These are phyloP conservation scores for Hipposideros armiger DNA, from an alignment of 2,113 vertebrate genomes.

Conservation along the genomic window DNA sequence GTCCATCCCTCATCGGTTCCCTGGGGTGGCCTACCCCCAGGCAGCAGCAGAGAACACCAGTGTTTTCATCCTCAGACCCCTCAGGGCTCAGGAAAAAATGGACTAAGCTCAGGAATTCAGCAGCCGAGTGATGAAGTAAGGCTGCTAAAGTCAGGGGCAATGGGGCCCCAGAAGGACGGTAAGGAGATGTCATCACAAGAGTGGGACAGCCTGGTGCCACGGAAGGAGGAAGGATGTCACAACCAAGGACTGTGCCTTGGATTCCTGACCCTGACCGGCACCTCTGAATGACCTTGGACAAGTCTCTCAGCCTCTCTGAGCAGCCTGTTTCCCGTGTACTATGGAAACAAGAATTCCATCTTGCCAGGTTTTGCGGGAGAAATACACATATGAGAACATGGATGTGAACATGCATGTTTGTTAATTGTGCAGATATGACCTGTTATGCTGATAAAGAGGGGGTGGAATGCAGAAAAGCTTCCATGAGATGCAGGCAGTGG, in stretches of 20 bases:
- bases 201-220: accelerated
- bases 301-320: background rate
- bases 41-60: background rate
- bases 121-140: background rate
- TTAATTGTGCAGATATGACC: accelerated
- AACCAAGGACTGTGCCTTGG: accelerated
- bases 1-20: background rate
- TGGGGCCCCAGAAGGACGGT: accelerated
- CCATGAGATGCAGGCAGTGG: too few relatives aligned
- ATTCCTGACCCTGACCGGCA: background rate
- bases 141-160: background rate
- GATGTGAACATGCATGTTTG: accelerated
- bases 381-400: accelerated
- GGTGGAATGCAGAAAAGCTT: accelerated
- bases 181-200: too few relatives aligned
- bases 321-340: background rate
- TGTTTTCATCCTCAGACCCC: background rate
- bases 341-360: accelerated
- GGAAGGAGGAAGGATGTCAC: background rate
- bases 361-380: background rate
- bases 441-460: accelerated
- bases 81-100: background rate
- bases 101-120: background rate
- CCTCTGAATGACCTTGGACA: too few relatives aligned
- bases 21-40: background rate